A percentile compares a stretch with the other conserved stretches of the same genome.
Conservation (phyloP, 2,888 invertebrate genomes). For the Smittia aterrima region DNA sequence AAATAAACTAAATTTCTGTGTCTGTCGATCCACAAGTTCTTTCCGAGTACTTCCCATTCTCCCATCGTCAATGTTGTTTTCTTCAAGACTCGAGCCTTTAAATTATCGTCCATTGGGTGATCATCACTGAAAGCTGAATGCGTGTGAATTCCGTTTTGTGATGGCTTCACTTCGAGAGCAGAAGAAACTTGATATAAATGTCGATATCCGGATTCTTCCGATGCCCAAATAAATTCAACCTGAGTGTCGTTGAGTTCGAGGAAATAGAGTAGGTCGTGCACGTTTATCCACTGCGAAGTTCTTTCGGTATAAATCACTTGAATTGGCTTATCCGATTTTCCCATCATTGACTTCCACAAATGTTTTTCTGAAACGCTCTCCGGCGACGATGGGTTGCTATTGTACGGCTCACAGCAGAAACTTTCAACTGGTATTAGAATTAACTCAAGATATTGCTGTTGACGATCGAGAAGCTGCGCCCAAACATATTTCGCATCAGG, state of each 20-base stretch:
- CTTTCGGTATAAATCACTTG: conserved; percentile 54
- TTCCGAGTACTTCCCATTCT: conserved; percentile 89
- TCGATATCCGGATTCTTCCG: conserved; percentile 85
- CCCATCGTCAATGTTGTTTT: conserved; percentile 75
- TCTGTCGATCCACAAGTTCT: conserved; percentile 85
- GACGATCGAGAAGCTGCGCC: conserved; percentile 85
- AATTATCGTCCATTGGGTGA: conserved; percentile 56
- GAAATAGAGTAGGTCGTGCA: conserved; percentile 86
- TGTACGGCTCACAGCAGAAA: conserved; percentile 59
- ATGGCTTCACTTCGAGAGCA: conserved; percentile 38
- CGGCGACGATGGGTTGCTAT: conserved; percentile 55
- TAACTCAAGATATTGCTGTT: conserved; percentile 81
- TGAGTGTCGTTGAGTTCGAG: conserved; percentile 56
- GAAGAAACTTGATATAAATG: conserved; percentile 82
- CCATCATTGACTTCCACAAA: conserved; percentile 53
- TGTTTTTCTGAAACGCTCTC: conserved; percentile 49
- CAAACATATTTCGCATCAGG: conserved; percentile 85
- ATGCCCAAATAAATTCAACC: conserved; percentile 83
- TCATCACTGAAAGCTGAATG: conserved; percentile 47
- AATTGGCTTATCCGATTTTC: conserved; percentile 50
- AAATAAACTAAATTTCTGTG: conserved; percentile 81
- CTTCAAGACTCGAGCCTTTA: conserved; percentile 46
- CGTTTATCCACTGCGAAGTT: conserved; percentile 89
- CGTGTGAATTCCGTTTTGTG: conserved; percentile 44
- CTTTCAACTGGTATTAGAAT: conserved; percentile 77